These are phyloP conservation scores for Catharus bicknelli DNA, from an alignment of 2,113 vertebrate genomes.

Conservation along the genomic window DNA sequence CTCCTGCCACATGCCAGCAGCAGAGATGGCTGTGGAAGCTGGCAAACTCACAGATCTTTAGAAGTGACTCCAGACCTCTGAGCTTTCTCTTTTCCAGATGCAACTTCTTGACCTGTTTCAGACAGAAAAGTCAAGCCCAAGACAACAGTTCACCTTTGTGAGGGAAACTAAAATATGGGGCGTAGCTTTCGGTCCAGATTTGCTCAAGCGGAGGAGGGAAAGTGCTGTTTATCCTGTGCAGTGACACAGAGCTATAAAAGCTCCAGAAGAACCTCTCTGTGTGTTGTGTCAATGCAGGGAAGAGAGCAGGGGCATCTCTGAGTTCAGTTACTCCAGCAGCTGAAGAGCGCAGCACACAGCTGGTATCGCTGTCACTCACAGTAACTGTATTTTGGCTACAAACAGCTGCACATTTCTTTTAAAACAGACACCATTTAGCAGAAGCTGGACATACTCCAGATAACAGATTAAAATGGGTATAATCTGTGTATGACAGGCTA, in stretches of 20 bases:
- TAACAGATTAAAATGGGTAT: not conserved
- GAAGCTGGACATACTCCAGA: slow-evolving; percentile 27
- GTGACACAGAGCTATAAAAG: not conserved
- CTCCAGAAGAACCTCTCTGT: not conserved
- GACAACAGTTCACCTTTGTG: not conserved
- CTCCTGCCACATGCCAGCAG: not conserved
- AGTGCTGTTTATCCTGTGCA: not conserved
- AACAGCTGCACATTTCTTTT: slow-evolving; percentile 23
- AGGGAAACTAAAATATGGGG: not conserved
- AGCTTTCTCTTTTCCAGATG: not conserved
- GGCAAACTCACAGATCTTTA: rapidly evolving
- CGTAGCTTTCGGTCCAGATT: not conserved
- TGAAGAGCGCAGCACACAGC: not conserved
- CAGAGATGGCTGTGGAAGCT: rapidly evolving
- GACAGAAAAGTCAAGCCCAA: not conserved
- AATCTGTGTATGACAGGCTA: slow-evolving; percentile 10
- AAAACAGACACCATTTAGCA: slow-evolving; percentile 6
- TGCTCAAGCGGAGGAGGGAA: not conserved
- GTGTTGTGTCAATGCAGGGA: not conserved
- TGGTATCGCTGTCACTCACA: not conserved
- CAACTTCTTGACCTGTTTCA: not conserved
- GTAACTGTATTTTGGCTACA: not conserved
- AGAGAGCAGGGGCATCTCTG: not conserved
- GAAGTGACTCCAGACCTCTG: not conserved
- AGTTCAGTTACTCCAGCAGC: not conserved